Conservation (phyloP, 1,140 invertebrate genomes). For the Drosophila biarmipes region DNA sequence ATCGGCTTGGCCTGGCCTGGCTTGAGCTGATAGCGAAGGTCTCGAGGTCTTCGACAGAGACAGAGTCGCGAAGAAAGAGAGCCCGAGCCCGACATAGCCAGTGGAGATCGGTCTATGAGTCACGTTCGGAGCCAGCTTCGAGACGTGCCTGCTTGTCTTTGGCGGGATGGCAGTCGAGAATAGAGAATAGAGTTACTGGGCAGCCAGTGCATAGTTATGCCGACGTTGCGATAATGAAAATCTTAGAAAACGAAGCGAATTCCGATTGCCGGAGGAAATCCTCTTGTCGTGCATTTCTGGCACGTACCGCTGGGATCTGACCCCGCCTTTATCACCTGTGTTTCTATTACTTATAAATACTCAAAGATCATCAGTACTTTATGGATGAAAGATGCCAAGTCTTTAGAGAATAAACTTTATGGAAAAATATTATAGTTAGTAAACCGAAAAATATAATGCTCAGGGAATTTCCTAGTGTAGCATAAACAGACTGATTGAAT, state of each 20-base stretch:
- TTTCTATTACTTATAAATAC: not conserved
- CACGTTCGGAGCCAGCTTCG: constrained; percentile 35
- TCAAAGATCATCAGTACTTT: not conserved
- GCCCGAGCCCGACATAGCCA: not conserved
- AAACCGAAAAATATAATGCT: not conserved
- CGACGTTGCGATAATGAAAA: constrained; percentile 24
- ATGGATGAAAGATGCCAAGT: no score
- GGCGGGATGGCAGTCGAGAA: constrained; percentile 20
- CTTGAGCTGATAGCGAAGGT: constrained; percentile 38
- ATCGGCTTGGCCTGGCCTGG: constrained; percentile 28
- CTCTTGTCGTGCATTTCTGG: constrained; percentile 8
- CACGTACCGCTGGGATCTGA: constrained; percentile 26
- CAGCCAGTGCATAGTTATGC: constrained; percentile 22
- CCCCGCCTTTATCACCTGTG: constrained; percentile 19
- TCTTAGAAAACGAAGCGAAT: constrained; percentile 38
- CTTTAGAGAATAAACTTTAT: no score
- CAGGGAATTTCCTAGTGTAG: not conserved
- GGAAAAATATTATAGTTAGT: no score
- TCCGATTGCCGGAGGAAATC: constrained; percentile 32
- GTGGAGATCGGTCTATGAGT: constrained; percentile 30
- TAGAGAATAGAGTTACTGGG: constrained; percentile 13
- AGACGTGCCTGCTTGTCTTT: constrained; percentile 32
- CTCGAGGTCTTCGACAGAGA: constrained; percentile 16
- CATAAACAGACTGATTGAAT: not conserved
- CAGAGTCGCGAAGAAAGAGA: not conserved